Base-by-base conservation (phyloP, 2,888 invertebrate species). In the Clusia tigrina region DNA sequence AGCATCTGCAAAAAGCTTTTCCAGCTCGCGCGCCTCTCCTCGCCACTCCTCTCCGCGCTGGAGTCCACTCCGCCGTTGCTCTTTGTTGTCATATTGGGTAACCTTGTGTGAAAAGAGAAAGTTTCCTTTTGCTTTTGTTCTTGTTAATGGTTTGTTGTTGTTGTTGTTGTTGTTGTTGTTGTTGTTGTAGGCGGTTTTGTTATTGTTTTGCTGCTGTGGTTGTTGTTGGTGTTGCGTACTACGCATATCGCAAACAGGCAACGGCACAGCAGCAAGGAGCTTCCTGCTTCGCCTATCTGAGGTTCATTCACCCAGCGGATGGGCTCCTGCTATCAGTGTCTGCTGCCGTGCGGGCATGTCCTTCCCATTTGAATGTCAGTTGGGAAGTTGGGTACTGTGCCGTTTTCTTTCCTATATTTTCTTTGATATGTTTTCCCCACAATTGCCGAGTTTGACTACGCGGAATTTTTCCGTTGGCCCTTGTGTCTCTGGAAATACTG, bases 321-420 rank as follows among this genome's bases (percentile, higher is more conserved):
- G 42, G 12, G n/a, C 9, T 48, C 15, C 51, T 54, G 37, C 56
- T 32, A 48, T 57, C 54, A 22, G 38, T 60, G 60, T 63, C 55
- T 55, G 37, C 46, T 52, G 54, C 32, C 18, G 26, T 23, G 51
- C n/a, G 48, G 6, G 22, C 17, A 25, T 42, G 42, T 25, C 32
- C 20, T 32, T 57, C 60, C 42, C 38, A 38, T 32, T 57, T 67
- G 64, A 63, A 65, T 67, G 67, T 63, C 67, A 65, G 62, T 58
- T 60, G 38, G 32, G 25, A 48, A 64, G 63, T 63, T 66, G 60
- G 64, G 64, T 63, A 57, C 59, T 60, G 66, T 67, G 62, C 62
- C 66, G 62, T 38, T 10, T 42, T 10, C n/a, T 42, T 42, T 42
- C n/a, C 5, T 32, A 32, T 12, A 42, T 42, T 42, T 42, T n/a